Evolutionary conservation across 1,140 invertebrate genomes (phyloP), one percentile per base, ranked within the genome.

Genomic region (Holcopasites calliopsidis): DNA sequence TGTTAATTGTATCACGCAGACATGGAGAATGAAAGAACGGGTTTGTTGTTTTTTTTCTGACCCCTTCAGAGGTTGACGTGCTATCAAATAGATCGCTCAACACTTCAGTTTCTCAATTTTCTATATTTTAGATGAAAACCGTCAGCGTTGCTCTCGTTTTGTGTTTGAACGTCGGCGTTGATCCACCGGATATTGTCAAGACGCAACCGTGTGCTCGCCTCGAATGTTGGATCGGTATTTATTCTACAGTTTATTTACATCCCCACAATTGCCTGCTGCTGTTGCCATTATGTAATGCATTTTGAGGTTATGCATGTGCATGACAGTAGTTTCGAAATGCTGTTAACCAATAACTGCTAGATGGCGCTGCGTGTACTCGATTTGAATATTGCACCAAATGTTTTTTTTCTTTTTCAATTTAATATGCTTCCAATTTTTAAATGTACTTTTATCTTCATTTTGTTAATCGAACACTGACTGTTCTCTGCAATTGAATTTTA

Each of bases 131-230:
- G 95, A 98, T 99, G 96, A 99, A 99, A 92, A 99, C 99, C 8
- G 98, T 99, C n/a, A 99, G 98, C 92, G 99, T 99, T 49, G 99
- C 98, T 2, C 92, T 99, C 58, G 98, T 99, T 10, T 89, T 99
- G 7, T 99, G 99, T 92, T 93, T 99, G 10, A 99, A 99, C 93
- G 97, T 99, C 62, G 99, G 98, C 31, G 98, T 99, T 7, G 99
- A 99, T 92, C 99, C 99, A 40, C 99, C 99, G 10, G 99, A 99
- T 92, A 95, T 99, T 73, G 95, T 99, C 2, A 99, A 99, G 91
- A 99, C 98, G 13, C 96, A 98, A 83, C 98, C 98, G 0, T 99
- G 98, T 92, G 98, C 99, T 0, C 93, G 97, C 18, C 91, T 99
- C 23, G 98, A 99, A 89, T 99, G 98, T 86, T 99, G 99, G 99